A percentile compares a stretch with the other conserved stretches of the same genome.
Conservation (phyloP, 2,797 vertebrate genomes). For the Thunnus albacares region DNA sequence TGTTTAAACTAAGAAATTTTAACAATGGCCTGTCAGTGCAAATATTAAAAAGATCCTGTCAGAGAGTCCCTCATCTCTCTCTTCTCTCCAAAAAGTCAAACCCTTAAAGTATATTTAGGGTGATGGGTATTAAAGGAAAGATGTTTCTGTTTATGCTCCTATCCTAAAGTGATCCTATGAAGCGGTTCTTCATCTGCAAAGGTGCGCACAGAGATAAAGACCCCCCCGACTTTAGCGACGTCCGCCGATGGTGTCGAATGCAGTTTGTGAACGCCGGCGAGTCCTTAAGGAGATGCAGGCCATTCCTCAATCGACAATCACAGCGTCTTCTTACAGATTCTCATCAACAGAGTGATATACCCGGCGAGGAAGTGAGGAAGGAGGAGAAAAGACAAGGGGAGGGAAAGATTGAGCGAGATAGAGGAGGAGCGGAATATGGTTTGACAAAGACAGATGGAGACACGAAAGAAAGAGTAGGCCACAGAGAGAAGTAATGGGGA, state of each 20-base stretch:
- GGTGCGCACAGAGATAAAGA: constrained; percentile 73
- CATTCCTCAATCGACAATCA: constrained; percentile 74
- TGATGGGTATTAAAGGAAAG: constrained; percentile 61
- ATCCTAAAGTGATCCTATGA: constrained; percentile 48
- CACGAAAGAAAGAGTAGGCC: constrained; percentile 71
- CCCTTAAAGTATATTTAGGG: constrained; percentile 62
- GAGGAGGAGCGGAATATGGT: constrained; percentile 66
- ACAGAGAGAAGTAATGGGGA: constrained; percentile 71
- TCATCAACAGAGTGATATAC: constrained; percentile 74
- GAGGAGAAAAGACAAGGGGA: constrained; percentile 49
- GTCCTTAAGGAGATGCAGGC: constrained; percentile 65
- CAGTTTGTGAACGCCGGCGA: constrained; percentile 66
- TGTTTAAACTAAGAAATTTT: constrained; percentile 42
- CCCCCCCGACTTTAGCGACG: constrained; percentile 70
- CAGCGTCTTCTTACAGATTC: constrained; percentile 71
- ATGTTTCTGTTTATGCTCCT: constrained; percentile 60
- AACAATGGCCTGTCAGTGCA: constrained; percentile 59
- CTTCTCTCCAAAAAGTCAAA: constrained; percentile 54
- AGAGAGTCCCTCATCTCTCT: constrained; percentile 61
- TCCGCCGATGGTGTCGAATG: constrained; percentile 54
- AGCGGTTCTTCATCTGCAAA: constrained; percentile 64
- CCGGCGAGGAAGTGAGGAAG: constrained; percentile 49
- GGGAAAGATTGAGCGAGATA: constrained; percentile 71
- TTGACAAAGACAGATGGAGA: constrained; percentile 84
- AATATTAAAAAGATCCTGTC: constrained; percentile 60